Evolutionary conservation across 2,113 vertebrate species (phyloP).

Genomic region (Malurus melanocephalus): DNA sequence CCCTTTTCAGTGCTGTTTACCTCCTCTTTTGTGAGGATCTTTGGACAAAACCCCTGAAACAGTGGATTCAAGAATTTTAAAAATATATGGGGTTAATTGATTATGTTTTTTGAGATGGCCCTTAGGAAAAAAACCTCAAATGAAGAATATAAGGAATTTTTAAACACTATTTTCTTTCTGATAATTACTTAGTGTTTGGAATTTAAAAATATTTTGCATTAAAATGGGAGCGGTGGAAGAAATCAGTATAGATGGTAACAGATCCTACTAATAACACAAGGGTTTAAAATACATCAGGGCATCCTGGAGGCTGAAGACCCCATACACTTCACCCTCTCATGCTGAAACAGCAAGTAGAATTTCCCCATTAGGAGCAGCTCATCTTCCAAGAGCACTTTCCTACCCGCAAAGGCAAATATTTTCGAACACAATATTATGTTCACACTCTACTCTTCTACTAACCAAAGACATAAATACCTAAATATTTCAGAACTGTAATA

Average conservation of each 20-base stretch:
- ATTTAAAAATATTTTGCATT: not conserved
- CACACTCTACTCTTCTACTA: not conserved
- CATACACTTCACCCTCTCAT: not conserved
- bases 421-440: not conserved
- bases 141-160: not conserved
- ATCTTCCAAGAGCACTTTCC: not conserved
- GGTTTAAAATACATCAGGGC: not conserved
- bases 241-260: not conserved
- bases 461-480: not conserved
- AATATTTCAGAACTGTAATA: slow-evolving; percentile 50
- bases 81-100: not conserved
- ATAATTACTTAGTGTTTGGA: not conserved
- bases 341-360: not conserved
- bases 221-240: not conserved
- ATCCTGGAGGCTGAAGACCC: not conserved
- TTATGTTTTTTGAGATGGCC: not conserved
- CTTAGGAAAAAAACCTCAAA: not conserved
- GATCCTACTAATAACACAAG: not conserved
- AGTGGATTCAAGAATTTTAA: not conserved
- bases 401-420: not conserved
- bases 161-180: not conserved
- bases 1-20: not conserved
- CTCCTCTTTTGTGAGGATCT: not conserved
- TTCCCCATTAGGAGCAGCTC: not conserved
- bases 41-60: not conserved